Evolutionary conservation across 2,888 invertebrate species (phyloP), one percentile per base, ranked within the genome.

Genomic region (Stenolophus ochropezus): DNA sequence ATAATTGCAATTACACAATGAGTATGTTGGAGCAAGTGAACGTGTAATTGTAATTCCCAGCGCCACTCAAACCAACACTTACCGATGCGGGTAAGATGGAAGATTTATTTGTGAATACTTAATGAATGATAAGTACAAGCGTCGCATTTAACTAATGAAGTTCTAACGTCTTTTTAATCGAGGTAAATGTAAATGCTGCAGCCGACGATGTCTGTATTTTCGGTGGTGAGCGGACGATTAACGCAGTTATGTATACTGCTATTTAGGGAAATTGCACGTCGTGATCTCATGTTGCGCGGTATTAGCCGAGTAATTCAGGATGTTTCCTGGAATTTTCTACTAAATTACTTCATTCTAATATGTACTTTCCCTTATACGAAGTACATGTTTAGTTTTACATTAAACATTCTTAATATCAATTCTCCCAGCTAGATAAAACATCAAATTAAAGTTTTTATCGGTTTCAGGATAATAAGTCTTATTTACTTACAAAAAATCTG

Each of bases 91-190:
- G 61, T 23, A 25, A 61, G 23, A 61, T 61, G 23, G 25, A 61
- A 61, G 61, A 61, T 61, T 61, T 61, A 61, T 61, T 61, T 61
- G 61, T 61, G 61, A 69, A 69, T 69, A 69, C 33, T 42, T 69
- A 69, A 69, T 69, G 69, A 69, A 69, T 69, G 47, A 33, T 69
- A 73, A 73, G 49, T 73, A 79, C 33, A 76, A 76, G 65, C 51
- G 65, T 79, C 20, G 47, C 51, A 65, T 79, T 79, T 79, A 79
- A 33, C 53, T 79, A 79, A 80, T 80, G 80, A 80, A 80, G 80
- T 56, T 80, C 80, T 80, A 80, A 80, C 80, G 80, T 80, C 56
- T 80, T 80, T 80, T 80, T 80, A 80, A 80, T 80, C 80, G 80
- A 42, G 56, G 73, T 47, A 47, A 18, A 73, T 73, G 80, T 11